Percentiles rank a stretch among this genome's conserved stretches.
phyloP scores from a whole-genome alignment of 2,797 vertebrate species.

The Cossypha caffra region DNA sequence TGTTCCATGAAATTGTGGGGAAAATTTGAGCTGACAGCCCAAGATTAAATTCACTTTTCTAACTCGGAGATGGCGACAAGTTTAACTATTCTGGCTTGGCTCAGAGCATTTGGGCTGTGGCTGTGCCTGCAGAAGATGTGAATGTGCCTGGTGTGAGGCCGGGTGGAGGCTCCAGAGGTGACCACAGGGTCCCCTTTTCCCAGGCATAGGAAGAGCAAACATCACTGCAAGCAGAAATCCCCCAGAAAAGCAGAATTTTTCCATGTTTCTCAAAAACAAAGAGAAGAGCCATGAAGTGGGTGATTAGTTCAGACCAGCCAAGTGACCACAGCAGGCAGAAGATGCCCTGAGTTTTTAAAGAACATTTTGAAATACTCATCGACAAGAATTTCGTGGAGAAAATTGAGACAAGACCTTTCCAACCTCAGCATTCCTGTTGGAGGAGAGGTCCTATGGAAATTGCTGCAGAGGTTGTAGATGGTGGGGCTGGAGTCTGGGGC shows the following conservation, averaged over 20 bases:
- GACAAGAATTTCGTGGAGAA: fast-evolving
- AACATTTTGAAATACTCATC: not conserved
- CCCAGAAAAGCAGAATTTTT: not conserved
- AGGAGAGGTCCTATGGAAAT: not conserved
- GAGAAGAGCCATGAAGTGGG: too few relatives aligned
- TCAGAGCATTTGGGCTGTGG: not conserved
- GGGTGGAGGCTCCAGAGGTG: not conserved
- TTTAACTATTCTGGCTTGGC: slow-evolving; percentile 61
- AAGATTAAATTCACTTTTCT: slow-evolving; percentile 42
- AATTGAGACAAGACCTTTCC: not conserved
- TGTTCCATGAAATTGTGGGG: slow-evolving; percentile 15
- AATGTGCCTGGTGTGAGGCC: not conserved
- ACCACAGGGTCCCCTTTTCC: not conserved
- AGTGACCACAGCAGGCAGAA: not conserved
- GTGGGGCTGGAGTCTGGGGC: not conserved
- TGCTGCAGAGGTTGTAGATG: not conserved
- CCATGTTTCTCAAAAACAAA: not conserved
- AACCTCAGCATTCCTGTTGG: not conserved
- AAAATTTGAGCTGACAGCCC: slow-evolving; percentile 50
- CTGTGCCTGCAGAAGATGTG: not conserved
- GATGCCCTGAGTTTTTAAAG: not conserved
- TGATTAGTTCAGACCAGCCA: not conserved
- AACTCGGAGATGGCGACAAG: slow-evolving; percentile 23
- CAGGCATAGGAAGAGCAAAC: not conserved
- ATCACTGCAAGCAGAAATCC: not conserved